Evolutionary conservation across 2,888 invertebrate species (phyloP), one percentile per base, ranked within the genome.

Genomic region (Theodoxus fluviatilis): DNA sequence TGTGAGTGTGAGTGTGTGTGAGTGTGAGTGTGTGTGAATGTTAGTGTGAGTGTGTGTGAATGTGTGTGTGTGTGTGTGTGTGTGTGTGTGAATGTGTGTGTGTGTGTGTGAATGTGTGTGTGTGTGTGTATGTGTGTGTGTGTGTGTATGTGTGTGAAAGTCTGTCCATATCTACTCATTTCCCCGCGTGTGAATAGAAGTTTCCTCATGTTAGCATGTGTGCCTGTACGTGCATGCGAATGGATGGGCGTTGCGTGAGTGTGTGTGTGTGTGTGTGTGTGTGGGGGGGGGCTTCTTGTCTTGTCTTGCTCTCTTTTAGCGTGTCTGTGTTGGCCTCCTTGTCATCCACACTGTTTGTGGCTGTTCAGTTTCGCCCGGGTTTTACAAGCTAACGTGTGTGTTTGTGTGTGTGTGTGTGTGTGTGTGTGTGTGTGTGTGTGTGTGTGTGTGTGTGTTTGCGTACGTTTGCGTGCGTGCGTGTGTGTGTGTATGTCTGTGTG

Each of bases 211-310:
- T 43, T 18, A 38, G 52, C 33, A 18, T 35, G 61, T 35, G 35
- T 15, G 61, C n/a, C 1, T 22, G 35, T 33, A n/a, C 9, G 37
- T 7, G 4, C n/a, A n/a, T 38, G 33, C n/a, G 33, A 28, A 31
- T 59, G 37, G 31, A 47, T 43, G 3, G 40, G 43, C 31, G 4
- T 33, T 43, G 25, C 40, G 12, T 68, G 35, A 28, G 38, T 67
- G 67, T 68, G 59, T 68, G 43, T 69, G 63, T 69, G 52, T 38
- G 40, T 38, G 63, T 63, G 63, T 63, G 40, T 31, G 63, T 3
- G 57, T 57, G n/a, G n/a, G n/a, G n/a, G n/a, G n/a, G n/a, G n/a
- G n/a, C n/a, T n/a, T n/a, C n/a, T n/a, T n/a, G n/a, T n/a, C n/a
- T n/a, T n/a, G n/a, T n/a, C n/a, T n/a, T n/a, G n/a, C n/a, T n/a